Percentiles rank a stretch among this genome's conserved stretches.
Evolutionary conservation across 64 coral and sea anemone species (phyloP).

Genomic region (Stylophora pistillata): DNA sequence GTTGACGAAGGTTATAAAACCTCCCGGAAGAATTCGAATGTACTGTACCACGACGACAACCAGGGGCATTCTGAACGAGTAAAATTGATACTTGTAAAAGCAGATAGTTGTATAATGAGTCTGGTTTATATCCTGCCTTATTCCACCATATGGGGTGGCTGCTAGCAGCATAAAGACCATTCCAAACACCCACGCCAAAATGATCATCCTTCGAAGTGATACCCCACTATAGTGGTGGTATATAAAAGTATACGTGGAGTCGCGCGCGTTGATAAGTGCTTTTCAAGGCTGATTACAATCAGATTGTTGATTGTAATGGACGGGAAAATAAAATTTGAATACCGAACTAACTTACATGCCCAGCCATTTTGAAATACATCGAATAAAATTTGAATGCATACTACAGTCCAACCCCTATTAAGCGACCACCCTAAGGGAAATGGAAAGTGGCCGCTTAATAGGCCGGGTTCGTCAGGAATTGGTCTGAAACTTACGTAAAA

Average conservation of each 20-base stretch:
- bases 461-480: too few relatives aligned
- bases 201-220: conserved; percentile 1
- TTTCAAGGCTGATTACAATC: conserved; percentile 44
- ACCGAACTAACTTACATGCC: conserved; percentile 23
- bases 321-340: conserved; percentile 17
- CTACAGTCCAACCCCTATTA: too few relatives aligned
- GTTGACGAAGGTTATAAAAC: conserved; percentile 16
- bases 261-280: conserved; percentile 18
- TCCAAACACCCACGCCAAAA: conserved; percentile 8
- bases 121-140: neutral
- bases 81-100: neutral
- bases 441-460: too few relatives aligned
- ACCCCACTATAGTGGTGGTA: too few relatives aligned
- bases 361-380: conserved; percentile 52
- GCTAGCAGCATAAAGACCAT: neutral
- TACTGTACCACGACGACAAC: neutral
- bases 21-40: neutral
- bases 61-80: neutral
- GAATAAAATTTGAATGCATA: neutral
- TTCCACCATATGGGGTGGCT: neutral
- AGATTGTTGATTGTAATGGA: conserved; percentile 34
- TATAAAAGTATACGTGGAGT: conserved; percentile 1
- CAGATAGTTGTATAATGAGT: conserved; percentile 31
- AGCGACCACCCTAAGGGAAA: too few relatives aligned
- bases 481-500: too few relatives aligned